Evolutionary conservation across 1,140 invertebrate species (phyloP).

Genomic region (Bombus waltoni): DNA sequence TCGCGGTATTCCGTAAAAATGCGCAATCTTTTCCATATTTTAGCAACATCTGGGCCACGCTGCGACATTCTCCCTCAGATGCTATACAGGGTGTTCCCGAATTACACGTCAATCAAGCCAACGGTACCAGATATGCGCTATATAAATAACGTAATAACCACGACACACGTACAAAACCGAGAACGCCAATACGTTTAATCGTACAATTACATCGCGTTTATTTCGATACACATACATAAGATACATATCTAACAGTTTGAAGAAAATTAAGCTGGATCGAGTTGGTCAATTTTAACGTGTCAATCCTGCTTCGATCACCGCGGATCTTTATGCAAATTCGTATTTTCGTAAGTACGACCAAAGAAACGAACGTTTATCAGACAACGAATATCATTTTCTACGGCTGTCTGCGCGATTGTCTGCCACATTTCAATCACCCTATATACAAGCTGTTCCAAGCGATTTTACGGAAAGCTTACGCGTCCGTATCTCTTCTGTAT

Average conservation of each 20-base stretch:
- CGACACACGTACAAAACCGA: not conserved
- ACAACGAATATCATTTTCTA: not conserved
- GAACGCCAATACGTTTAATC: too few relatives aligned
- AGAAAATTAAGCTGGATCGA: too few relatives aligned
- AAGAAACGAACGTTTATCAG: not conserved
- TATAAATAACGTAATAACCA: not conserved
- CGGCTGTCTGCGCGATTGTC: not conserved
- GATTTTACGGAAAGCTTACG: not conserved
- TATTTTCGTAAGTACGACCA: not conserved
- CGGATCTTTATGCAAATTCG: not conserved
- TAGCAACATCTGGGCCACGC: constrained; percentile 6
- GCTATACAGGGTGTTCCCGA: not conserved
- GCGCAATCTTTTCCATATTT: constrained; percentile 28
- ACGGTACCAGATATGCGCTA: not conserved
- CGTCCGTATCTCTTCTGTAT: not conserved
- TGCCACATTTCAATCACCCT: not conserved
- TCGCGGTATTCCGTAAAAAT: constrained; percentile 1
- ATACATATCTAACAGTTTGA: not conserved
- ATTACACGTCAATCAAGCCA: not conserved
- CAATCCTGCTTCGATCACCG: too few relatives aligned
- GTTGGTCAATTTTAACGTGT: too few relatives aligned
- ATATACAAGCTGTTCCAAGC: not conserved
- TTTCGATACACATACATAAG: too few relatives aligned
- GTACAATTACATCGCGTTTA: too few relatives aligned
- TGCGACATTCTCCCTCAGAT: not conserved